Percentiles rank a stretch among this genome's conserved stretches.
Conservation (phyloP, 2,797 vertebrate genomes). For the Spheniscus humboldti region DNA sequence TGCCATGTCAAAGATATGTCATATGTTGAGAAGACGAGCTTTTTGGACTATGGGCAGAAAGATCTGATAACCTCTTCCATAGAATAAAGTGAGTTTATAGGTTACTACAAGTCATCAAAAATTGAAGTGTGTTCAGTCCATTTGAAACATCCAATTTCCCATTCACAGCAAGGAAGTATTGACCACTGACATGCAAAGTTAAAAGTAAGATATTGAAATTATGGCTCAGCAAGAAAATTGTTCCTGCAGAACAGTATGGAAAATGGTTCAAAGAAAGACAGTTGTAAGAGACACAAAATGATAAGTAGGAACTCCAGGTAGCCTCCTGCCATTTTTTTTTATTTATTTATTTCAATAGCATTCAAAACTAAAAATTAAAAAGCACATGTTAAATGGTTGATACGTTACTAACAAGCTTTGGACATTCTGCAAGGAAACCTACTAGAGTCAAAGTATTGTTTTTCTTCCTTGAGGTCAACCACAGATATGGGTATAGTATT, state of each 20-base stretch:
- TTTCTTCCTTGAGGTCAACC: not conserved
- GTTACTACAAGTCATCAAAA: not conserved
- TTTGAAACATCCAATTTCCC: not conserved
- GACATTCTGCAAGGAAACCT: not conserved
- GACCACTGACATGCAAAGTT: not conserved
- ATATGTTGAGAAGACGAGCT: not conserved
- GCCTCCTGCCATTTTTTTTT: not conserved
- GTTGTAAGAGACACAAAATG: not conserved
- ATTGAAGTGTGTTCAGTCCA: not conserved
- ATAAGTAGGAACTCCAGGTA: not conserved
- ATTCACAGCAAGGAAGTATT: not conserved
- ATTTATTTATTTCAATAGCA: not conserved
- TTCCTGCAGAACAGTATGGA: not conserved
- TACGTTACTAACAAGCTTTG: not conserved
- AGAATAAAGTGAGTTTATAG: not conserved
- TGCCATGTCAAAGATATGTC: not conserved
- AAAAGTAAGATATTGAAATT: not conserved
- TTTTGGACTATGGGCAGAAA: not conserved
- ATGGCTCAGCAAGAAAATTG: not conserved
- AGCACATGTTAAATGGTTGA: not conserved
- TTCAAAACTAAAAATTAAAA: not conserved
- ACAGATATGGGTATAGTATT: not conserved
- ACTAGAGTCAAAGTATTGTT: not conserved
- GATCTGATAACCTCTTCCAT: not conserved
- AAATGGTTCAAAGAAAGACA: not conserved